Evolutionary conservation across 2,888 invertebrate species (phyloP).

Genomic region (Lasioglossum vierecki): DNA sequence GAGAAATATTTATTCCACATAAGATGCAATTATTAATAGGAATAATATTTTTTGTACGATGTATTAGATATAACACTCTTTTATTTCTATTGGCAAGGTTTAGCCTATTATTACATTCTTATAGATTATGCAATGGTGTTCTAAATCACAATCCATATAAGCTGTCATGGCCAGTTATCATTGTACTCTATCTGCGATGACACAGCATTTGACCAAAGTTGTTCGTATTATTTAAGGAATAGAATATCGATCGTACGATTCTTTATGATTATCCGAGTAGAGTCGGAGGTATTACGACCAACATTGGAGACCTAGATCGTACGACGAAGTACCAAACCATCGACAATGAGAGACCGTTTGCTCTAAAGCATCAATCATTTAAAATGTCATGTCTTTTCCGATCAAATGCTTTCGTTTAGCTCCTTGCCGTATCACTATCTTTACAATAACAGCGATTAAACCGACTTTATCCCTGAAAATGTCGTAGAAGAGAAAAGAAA

Average conservation of each 20-base stretch:
- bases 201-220: neutral
- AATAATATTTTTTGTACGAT: too few relatives aligned
- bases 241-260: neutral
- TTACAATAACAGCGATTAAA: too few relatives aligned
- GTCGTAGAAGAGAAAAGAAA: too few relatives aligned
- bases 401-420: too few relatives aligned
- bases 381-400: neutral
- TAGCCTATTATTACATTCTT: neutral
- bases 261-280: neutral
- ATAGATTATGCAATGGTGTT: neutral
- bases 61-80: neutral
- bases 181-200: neutral
- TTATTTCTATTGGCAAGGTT: neutral
- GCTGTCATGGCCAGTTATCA: neutral
- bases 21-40: neutral
- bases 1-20: neutral
- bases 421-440: too few relatives aligned
- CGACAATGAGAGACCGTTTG: neutral
- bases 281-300: neutral
- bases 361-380: neutral
- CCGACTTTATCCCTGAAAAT: too few relatives aligned
- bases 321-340: neutral
- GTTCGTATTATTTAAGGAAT: neutral
- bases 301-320: neutral
- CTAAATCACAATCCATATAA: neutral